These are phyloP conservation scores for Lucinisca nassula DNA, from an alignment of 2,888 invertebrate species.

Conservation along the genomic window DNA sequence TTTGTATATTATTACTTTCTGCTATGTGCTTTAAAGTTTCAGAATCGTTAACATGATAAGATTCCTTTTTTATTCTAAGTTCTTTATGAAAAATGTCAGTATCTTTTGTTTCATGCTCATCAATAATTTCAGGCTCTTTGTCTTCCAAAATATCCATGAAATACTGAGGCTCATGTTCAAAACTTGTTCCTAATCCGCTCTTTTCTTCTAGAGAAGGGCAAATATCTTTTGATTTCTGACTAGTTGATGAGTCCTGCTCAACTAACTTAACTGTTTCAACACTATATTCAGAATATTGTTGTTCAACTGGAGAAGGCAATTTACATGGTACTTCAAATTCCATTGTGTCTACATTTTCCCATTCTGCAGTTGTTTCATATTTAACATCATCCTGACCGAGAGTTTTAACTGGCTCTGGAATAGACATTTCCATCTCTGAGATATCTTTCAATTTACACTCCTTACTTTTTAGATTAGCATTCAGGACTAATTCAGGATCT, in stretches of 20 bases:
- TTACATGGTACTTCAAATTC: conserved; percentile 63
- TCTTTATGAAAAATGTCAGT: neutral
- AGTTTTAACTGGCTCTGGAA: neutral
- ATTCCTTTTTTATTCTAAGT: neutral
- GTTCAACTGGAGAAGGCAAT: conserved; percentile 59
- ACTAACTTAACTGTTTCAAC: conserved; percentile 22
- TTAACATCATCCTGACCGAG: conserved; percentile 19
- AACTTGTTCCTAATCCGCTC: neutral
- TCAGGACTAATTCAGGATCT: conserved; percentile 15
- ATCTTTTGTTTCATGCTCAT: neutral
- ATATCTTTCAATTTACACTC: conserved; percentile 17
- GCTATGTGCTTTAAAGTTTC: no score
- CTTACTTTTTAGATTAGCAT: neutral
- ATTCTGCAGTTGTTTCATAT: conserved; percentile 36
- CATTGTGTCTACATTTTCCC: conserved; percentile 77
- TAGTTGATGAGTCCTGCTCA: neutral
- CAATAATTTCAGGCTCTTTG: conserved; percentile 2
- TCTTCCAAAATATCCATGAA: neutral
- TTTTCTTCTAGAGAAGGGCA: neutral
- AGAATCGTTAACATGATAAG: no score
- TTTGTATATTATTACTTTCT: no score
- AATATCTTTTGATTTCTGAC: neutral
- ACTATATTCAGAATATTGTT: conserved; percentile 46
- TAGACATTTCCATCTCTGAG: neutral
- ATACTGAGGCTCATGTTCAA: neutral